These are phyloP conservation scores for Pterocles gutturalis DNA, from an alignment of 2,113 vertebrate genomes.

Conservation along the genomic window DNA sequence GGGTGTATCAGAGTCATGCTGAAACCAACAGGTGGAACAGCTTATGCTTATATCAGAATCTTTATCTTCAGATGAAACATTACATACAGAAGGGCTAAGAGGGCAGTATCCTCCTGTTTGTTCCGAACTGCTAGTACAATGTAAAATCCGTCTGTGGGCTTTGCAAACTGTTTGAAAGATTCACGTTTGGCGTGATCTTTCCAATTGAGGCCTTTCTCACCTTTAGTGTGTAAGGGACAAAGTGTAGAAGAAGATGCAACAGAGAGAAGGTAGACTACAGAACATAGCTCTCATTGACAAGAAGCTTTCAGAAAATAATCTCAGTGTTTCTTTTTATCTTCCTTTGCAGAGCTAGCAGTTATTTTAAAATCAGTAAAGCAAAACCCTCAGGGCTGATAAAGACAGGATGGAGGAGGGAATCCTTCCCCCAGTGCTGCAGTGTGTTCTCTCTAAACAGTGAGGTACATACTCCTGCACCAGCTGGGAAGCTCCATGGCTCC, in stretches of 20 bases:
- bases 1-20: not conserved
- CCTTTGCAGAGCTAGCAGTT: not conserved
- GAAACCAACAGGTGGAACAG: conserved; percentile 5
- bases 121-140: not conserved
- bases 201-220: not conserved
- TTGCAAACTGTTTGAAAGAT: not conserved
- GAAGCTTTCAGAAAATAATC: not conserved
- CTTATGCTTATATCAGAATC: not conserved
- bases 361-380: not conserved
- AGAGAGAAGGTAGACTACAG: not conserved
- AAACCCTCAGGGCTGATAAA: not conserved
- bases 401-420: not conserved
- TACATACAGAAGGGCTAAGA: not conserved
- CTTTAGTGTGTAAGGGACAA: not conserved
- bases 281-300: not conserved
- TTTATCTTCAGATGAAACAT: not conserved
- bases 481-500: not conserved
- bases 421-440: not conserved
- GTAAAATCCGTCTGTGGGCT: not conserved
- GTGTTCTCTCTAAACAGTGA: not conserved
- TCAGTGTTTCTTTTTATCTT: not conserved
- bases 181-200: not conserved
- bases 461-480: not conserved
- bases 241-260: not conserved
- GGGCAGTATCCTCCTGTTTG: not conserved